A percentile compares a stretch with the other conserved stretches of the same genome.
phyloP scores from a whole-genome alignment of 2,888 invertebrate species.

The Harpalus rufipes region DNA sequence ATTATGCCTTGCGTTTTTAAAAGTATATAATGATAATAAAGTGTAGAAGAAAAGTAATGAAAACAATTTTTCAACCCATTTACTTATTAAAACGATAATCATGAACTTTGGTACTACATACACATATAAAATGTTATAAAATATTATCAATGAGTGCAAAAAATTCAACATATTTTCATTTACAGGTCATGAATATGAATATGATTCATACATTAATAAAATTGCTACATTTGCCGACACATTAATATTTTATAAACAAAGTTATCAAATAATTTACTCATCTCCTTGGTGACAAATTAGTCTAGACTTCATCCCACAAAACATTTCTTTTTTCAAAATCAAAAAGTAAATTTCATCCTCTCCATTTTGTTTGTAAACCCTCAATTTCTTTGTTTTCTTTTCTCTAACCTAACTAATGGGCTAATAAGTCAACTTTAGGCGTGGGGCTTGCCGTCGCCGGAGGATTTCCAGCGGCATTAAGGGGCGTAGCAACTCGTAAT shows the following conservation, averaged over 20 bases:
- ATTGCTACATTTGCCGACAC: neutral
- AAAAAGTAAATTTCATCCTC: too few relatives aligned
- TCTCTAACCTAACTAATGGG: constrained; percentile 22
- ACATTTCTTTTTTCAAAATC: too few relatives aligned
- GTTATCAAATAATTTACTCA: too few relatives aligned
- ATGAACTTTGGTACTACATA: neutral
- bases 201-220: neutral
- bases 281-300: too few relatives aligned
- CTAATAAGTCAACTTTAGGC: constrained; percentile 40
- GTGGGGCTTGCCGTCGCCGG: constrained; percentile 55
- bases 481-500: constrained; percentile 56
- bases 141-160: neutral
- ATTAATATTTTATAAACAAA: neutral
- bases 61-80: neutral
- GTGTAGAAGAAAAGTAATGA: too few relatives aligned
- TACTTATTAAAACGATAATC: neutral
- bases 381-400: neutral
- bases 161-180: neutral
- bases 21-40: too few relatives aligned
- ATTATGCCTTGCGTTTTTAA: too few relatives aligned
- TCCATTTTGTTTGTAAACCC: constrained; percentile 4
- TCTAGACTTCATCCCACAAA: too few relatives aligned
- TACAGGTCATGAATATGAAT: neutral
- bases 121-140: neutral
- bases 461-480: constrained; percentile 45